Evolutionary conservation across 2,797 vertebrate genomes (phyloP), one percentile per base, ranked within the genome.

Genomic region (Pteropus rufus): DNA sequence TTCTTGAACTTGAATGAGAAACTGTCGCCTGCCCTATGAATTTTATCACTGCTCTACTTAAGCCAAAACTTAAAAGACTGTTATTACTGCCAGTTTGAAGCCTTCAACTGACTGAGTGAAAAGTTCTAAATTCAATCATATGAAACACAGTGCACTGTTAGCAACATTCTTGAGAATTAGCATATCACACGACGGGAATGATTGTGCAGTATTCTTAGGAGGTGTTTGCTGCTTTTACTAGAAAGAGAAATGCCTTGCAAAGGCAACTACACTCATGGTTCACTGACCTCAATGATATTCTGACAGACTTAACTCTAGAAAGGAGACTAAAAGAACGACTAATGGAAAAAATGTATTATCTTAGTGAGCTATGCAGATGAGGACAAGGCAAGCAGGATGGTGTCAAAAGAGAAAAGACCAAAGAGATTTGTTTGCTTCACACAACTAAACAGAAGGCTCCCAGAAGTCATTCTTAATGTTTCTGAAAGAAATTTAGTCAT

Each of bases 151-250:
- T 93, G 84, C 89, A 89, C 64, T 41, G 44, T 79, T 96, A 58
- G 96, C 73, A 97, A 96, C 80, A 85, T 62, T 93, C 58, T 93
- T 94, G 90, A 91, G 19, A 95, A 97, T 94, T 89, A 97, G 87
- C 83, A 93, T 29, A 96, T 69, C 58, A 73, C 52, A 72, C 4
- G 34, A 56, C 39, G 75, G 84, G 58, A 96, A 76, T 23, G 7
- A 87, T 26, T 23, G 29, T 67, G 69, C 67, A n/a, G 70, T 96
- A 82, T 81, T 93, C 80, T 95, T 94, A 82, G 10, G 84, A 96
- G 72, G 67, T 39, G 49, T 39, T 80, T 95, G 62, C 69, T 14
- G 73, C 36, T 81, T 86, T 96, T 95, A 91, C 65, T 92, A 65
- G 31, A 11, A 94, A 88, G 56, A 94, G 56, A 91, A 80, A 96